Conservation (phyloP, 2,797 vertebrate species). For the Mormyrops boulengeri region DNA sequence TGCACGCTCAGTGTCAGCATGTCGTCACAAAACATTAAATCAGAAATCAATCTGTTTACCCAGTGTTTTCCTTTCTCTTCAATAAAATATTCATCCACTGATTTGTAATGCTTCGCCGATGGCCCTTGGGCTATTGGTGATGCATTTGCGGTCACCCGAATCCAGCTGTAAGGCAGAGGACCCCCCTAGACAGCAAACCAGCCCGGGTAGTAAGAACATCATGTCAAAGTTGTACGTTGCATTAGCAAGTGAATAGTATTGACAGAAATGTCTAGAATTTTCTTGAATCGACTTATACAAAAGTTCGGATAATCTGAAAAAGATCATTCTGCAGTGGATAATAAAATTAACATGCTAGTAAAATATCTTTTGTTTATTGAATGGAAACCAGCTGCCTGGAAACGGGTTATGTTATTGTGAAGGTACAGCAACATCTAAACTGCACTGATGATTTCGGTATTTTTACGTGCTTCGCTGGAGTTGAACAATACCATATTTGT, state of each 20-base stretch:
- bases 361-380: not conserved
- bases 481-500: slow-evolving; percentile 9
- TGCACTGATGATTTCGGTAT: not conserved
- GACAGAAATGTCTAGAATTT: not conserved
- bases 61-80: not conserved
- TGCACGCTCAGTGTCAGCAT: not conserved
- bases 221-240: not conserved
- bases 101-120: not conserved
- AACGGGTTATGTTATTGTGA: not conserved
- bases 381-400: not conserved
- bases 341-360: not conserved
- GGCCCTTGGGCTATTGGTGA: not conserved
- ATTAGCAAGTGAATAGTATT: not conserved
- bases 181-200: not conserved
- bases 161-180: not conserved
- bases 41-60: not conserved
- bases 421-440: not conserved
- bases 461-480: not conserved
- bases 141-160: not conserved
- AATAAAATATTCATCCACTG: not conserved
- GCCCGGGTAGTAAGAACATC: not conserved
- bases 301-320: not conserved
- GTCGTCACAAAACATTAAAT: not conserved
- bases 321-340: not conserved
- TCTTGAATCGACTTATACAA: not conserved